phyloP scores from a whole-genome alignment of 1,140 invertebrate genomes.

The Scylla paramamosain region DNA sequence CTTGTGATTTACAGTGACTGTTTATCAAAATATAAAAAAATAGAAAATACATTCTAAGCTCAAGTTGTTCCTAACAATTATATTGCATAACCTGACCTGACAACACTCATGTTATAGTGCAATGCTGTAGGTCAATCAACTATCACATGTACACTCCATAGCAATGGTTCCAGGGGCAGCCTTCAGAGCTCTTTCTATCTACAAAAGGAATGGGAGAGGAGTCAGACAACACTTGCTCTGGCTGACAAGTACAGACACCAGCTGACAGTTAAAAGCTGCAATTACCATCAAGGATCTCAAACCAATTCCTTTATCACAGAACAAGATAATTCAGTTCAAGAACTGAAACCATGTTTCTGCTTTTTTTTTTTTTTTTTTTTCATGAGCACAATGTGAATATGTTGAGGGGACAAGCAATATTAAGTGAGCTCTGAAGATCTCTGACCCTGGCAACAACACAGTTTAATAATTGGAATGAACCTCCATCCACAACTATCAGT shows the following conservation, averaged over 20 bases:
- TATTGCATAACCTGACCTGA: conserved; percentile 11
- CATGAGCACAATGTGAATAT: neutral
- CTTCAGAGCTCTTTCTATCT: neutral
- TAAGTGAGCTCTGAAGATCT: neutral
- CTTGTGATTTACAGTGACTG: neutral
- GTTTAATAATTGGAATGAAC: neutral
- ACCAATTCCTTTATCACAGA: neutral
- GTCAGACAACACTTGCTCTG: neutral
- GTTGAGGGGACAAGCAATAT: neutral
- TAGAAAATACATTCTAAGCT: conserved; percentile 31
- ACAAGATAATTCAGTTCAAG: neutral
- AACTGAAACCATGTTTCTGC: neutral
- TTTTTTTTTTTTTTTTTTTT: neutral
- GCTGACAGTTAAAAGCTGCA: neutral
- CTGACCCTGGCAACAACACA: neutral
- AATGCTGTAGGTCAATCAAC: conserved; percentile 17
- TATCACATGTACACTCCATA: neutral
- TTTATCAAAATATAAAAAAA: conserved; percentile 43
- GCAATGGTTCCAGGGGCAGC: neutral
- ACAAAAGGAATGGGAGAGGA: neutral
- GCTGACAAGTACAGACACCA: neutral
- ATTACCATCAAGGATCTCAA: neutral
- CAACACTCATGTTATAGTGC: conserved; percentile 28
- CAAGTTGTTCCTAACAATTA: conserved; percentile 1
- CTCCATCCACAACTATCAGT: neutral